A percentile compares a stretch with the other conserved stretches of the same genome.
Evolutionary conservation across 2,113 vertebrate species (phyloP).

Genomic region (Tonatia bakeri): DNA sequence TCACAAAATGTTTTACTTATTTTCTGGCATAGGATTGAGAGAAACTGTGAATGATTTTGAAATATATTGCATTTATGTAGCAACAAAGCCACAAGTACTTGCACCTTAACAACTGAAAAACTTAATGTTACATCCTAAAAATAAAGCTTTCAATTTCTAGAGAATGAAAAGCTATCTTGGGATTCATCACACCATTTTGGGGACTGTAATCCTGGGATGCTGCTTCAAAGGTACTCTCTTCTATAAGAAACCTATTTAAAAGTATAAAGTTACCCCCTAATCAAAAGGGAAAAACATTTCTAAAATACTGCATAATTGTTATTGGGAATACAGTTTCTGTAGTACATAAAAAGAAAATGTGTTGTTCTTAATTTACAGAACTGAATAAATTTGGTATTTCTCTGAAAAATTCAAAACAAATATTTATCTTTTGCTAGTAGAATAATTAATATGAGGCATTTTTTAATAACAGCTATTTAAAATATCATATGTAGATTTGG

Average conservation of each 20-base stretch:
- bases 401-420: background rate
- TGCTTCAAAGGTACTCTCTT: background rate
- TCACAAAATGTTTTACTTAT: background rate
- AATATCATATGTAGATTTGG: background rate
- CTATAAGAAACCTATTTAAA: background rate
- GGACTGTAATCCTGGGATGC: background rate
- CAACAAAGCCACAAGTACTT: constrained; percentile 1
- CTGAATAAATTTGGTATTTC: background rate
- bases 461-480: background rate
- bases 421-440: background rate
- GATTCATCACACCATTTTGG: background rate
- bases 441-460: background rate
- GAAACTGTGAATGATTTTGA: constrained; percentile 4
- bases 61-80: background rate
- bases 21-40: background rate
- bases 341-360: background rate
- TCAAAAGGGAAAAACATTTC: background rate
- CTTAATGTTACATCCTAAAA: background rate
- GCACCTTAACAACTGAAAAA: background rate
- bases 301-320: background rate
- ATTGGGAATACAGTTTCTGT: background rate
- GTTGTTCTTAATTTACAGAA: background rate
- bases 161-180: background rate
- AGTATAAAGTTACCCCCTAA: background rate
- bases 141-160: background rate